Evolutionary conservation across 2,888 invertebrate species (phyloP).

Genomic region (Diaphora mendica): DNA sequence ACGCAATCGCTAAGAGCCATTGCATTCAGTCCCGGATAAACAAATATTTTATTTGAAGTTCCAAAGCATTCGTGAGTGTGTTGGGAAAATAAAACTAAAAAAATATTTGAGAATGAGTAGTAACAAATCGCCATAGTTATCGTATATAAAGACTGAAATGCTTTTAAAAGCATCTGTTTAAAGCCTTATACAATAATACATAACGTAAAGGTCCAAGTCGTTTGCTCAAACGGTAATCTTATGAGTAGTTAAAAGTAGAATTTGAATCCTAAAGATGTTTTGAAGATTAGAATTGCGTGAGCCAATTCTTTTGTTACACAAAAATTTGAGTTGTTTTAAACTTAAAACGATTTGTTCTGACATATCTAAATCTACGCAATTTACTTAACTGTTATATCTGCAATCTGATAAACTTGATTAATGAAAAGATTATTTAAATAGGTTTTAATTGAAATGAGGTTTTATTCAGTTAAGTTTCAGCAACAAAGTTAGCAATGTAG

Average conservation of each 20-base stretch:
- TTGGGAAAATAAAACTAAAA: too few species aligned
- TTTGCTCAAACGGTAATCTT: constrained; percentile 1
- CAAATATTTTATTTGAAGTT: too few species aligned
- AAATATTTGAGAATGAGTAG: too few species aligned
- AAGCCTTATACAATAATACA: not conserved
- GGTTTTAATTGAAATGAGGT: not conserved
- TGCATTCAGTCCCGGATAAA: too few species aligned
- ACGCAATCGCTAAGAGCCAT: too few species aligned
- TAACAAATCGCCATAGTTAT: too few species aligned
- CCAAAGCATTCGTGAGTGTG: too few species aligned
- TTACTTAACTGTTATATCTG: constrained; percentile 1
- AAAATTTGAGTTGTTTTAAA: constrained; percentile 11
- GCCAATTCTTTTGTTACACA: constrained; percentile 31
- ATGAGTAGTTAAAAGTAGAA: not conserved
- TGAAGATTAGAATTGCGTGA: constrained; percentile 42
- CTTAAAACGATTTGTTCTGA: constrained; percentile 7
- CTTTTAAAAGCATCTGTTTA: constrained; percentile 1
- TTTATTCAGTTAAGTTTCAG: not conserved
- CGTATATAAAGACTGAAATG: not conserved
- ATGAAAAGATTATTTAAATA: not conserved
- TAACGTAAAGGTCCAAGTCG: constrained; percentile 4
- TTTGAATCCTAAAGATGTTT: constrained; percentile 8
- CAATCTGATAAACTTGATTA: not conserved
- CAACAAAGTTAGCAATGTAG: not conserved
- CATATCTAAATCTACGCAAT: not conserved